Percentiles rank a stretch among this genome's conserved stretches.
phyloP scores from a whole-genome alignment of 1,140 invertebrate genomes.

The Nebria ingens region DNA sequence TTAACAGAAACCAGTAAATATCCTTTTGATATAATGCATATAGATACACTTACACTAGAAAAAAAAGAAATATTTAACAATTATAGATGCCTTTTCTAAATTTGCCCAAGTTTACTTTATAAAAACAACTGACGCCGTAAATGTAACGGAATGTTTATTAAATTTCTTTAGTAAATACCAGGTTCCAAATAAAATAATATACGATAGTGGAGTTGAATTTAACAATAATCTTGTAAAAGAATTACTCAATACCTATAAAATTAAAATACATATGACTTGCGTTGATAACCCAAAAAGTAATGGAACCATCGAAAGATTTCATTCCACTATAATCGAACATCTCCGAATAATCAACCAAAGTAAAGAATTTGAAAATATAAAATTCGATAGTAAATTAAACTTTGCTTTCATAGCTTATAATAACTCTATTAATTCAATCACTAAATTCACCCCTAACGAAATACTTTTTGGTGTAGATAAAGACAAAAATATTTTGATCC shows the following conservation, averaged over 20 bases:
- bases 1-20: conserved; percentile 21
- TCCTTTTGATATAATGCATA: conserved; percentile 26
- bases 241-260: conserved; percentile 15
- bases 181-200: conserved; percentile 12
- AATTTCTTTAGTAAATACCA: no score
- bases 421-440: not conserved
- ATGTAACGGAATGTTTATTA: no score
- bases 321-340: conserved; percentile 18
- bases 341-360: not conserved
- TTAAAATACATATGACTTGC: conserved; percentile 16
- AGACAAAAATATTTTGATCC: no score
- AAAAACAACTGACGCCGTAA: no score
- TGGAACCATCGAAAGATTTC: conserved; percentile 15
- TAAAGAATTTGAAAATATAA: not conserved
- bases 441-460: not conserved
- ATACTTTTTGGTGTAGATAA: not conserved
- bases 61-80: conserved; percentile 21
- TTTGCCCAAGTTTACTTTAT: no score
- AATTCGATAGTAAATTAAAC: not conserved
- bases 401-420: not conserved
- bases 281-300: conserved; percentile 13
- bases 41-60: conserved; percentile 23
- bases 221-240: conserved; percentile 14
- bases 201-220: conserved; percentile 15
- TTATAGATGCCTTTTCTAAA: conserved; percentile 28